Evolutionary conservation across 2,888 invertebrate species (phyloP).

Genomic region (Chaetoderma sp.): DNA sequence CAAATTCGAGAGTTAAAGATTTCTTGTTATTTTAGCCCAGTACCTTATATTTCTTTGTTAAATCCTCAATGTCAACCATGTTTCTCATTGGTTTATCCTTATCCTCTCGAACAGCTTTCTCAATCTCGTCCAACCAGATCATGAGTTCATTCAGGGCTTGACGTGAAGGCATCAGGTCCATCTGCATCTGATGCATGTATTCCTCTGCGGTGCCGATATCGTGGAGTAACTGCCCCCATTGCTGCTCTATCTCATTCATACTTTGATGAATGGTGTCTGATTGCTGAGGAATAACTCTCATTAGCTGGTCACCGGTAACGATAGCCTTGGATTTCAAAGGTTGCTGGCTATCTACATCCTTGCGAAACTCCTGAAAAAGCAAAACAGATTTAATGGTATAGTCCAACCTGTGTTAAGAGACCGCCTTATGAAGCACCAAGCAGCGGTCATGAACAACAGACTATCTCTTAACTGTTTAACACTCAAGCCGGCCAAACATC

Average conservation of each 20-base stretch:
- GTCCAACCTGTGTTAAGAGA: too few relatives aligned
- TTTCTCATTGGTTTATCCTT: slow-evolving; percentile 43
- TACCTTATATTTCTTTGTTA: slow-evolving; percentile 65
- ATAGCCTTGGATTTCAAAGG: slow-evolving; percentile 55
- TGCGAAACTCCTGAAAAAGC: slow-evolving; percentile 60
- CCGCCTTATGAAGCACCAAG: background rate
- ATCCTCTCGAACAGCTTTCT: slow-evolving; percentile 51
- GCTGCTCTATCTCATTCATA: slow-evolving; percentile 51
- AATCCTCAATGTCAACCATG: slow-evolving; percentile 55
- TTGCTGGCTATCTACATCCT: slow-evolving; percentile 59
- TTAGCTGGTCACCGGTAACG: slow-evolving; percentile 55
- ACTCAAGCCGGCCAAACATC: too few relatives aligned
- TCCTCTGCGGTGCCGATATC: slow-evolving; percentile 57
- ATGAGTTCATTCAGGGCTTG: slow-evolving; percentile 63
- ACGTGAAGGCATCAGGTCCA: slow-evolving; percentile 65
- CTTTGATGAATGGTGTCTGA: slow-evolving; percentile 46
- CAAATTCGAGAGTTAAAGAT: too few relatives aligned
- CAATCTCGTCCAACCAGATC: slow-evolving; percentile 59
- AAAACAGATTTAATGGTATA: background rate
- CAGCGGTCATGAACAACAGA: background rate
- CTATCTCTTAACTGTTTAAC: too few relatives aligned
- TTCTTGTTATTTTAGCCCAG: too few relatives aligned
- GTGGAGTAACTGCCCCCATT: slow-evolving; percentile 58
- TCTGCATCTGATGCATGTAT: slow-evolving; percentile 61
- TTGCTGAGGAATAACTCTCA: slow-evolving; percentile 49